These are phyloP conservation scores for Propithecus coquereli DNA, from an alignment of 2,113 vertebrate genomes.

Conservation along the genomic window DNA sequence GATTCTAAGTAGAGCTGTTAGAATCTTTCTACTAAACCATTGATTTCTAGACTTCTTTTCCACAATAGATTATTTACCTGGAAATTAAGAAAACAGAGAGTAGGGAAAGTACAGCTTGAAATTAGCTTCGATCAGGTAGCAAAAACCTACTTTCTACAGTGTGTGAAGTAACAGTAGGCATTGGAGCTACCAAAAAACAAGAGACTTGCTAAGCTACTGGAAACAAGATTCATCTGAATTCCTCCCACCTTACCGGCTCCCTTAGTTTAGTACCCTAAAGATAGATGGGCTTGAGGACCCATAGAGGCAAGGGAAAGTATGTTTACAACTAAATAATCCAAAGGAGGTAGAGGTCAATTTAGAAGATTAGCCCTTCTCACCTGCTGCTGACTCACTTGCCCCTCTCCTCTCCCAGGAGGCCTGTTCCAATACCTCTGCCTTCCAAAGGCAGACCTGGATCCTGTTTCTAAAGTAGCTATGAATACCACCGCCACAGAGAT, in stretches of 20 bases:
- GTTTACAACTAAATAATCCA: neutral
- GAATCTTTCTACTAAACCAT: neutral
- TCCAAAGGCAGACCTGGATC: neutral
- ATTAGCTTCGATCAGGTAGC: neutral
- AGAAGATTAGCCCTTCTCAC: neutral
- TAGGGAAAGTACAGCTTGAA: neutral
- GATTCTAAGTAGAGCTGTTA: neutral
- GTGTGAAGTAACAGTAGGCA: neutral
- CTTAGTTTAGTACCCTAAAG: neutral
- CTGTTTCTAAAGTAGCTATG: neutral
- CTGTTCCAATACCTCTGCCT: neutral
- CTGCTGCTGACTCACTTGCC: neutral
- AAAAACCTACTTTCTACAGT: neutral
- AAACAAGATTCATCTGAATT: constrained; percentile 25
- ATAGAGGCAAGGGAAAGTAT: neutral
- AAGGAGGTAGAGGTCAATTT: neutral
- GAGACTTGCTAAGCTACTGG: neutral
- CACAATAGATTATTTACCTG: neutral
- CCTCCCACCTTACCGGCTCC: neutral
- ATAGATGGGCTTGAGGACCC: neutral
- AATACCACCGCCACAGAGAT: neutral
- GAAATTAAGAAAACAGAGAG: constrained; percentile 31
- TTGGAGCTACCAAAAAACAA: neutral
- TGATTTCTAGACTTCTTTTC: constrained; percentile 21
- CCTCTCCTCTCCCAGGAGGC: neutral